Evolutionary conservation across 53 echinoderm and acorn worm genomes (phyloP).

Genomic region (Pentamera pediparva): DNA sequence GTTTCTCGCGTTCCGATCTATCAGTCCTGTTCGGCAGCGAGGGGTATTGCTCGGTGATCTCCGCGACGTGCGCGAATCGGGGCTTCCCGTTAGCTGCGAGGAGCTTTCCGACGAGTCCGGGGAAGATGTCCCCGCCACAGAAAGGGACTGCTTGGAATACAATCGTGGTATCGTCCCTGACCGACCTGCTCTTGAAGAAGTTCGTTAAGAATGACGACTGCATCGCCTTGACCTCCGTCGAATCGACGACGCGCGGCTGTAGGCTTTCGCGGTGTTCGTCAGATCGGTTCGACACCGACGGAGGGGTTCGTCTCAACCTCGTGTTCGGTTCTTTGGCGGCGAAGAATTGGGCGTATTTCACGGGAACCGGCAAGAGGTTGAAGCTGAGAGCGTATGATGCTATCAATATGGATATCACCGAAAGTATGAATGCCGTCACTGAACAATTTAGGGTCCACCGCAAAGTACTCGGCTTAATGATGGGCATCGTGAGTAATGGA

Average conservation of each 20-base stretch:
- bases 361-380: constrained; percentile 5
- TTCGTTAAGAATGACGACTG: constrained; percentile 2
- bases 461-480: not conserved
- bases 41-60: constrained; percentile 19
- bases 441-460: constrained; percentile 20
- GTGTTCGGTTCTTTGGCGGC: not conserved
- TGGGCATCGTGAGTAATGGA: not conserved
- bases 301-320: no score
- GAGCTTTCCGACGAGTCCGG: constrained; percentile 11
- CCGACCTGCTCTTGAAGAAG: not conserved
- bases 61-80: constrained; percentile 8
- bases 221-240: not conserved
- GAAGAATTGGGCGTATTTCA: not conserved
- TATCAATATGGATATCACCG: not conserved
- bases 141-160: constrained; percentile 6
- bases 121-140: constrained; percentile 23
- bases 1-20: not conserved
- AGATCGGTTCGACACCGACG: no score
- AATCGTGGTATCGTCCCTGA: not conserved
- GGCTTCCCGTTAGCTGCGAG: not conserved
- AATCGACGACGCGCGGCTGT: not conserved
- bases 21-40: not conserved
- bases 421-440: constrained; percentile 11
- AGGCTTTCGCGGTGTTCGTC: not conserved
- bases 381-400: constrained; percentile 24